phyloP scores from a whole-genome alignment of 1,140 invertebrate species.

The Popillia japonica region DNA sequence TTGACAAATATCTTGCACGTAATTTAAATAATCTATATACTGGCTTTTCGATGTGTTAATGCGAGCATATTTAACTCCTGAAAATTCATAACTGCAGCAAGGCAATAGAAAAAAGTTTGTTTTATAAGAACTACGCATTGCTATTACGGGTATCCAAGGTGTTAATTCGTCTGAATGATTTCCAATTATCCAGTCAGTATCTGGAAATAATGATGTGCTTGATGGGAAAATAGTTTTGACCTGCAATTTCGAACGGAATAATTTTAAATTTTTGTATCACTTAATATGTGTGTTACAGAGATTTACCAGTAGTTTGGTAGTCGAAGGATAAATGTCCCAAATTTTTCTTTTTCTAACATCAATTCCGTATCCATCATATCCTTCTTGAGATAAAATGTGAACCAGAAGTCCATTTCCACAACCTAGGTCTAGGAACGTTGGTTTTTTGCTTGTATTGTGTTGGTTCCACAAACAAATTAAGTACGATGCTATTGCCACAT shows the following conservation, averaged over 20 bases:
- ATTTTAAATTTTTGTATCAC: not conserved
- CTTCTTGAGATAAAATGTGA: constrained; percentile 85
- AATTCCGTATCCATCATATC: constrained; percentile 85
- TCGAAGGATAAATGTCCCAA: constrained; percentile 81
- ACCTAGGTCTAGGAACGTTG: constrained; percentile 91
- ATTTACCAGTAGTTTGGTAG: constrained; percentile 62
- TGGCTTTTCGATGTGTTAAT: constrained; percentile 72
- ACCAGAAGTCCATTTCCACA: constrained; percentile 97
- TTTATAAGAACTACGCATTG: constrained; percentile 73
- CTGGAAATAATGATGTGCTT: constrained; percentile 72
- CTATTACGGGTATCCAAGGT: constrained; percentile 96
- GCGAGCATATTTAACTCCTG: constrained; percentile 82
- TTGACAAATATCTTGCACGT: constrained; percentile 74
- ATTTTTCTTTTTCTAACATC: constrained; percentile 91
- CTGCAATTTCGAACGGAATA: constrained; percentile 39
- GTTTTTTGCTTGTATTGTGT: constrained; percentile 62
- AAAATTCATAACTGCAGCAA: constrained; percentile 93
- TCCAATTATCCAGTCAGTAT: constrained; percentile 94
- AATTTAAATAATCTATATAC: constrained; percentile 87
- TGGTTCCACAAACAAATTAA: constrained; percentile 81
- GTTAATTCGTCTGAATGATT: constrained; percentile 99
- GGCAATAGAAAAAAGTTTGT: constrained; percentile 91
- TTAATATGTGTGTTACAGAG: not conserved
- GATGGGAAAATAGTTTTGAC: constrained; percentile 60
- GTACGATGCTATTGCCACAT: constrained; percentile 94